Evolutionary conservation across 1,140 invertebrate genomes (phyloP).

Genomic region (Ephestia elutella): DNA sequence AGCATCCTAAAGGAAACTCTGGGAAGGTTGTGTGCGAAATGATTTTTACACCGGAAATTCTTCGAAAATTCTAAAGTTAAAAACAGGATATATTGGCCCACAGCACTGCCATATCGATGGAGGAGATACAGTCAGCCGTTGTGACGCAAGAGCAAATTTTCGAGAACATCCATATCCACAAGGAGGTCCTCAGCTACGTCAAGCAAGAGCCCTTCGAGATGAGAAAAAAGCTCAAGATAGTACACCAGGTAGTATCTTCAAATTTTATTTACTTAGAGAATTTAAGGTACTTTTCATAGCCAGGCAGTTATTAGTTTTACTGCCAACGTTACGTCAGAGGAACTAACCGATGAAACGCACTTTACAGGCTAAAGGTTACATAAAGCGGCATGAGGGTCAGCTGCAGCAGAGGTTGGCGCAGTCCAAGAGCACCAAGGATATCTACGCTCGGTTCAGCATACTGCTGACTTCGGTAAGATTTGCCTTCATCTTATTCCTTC

Average conservation of each 20-base stretch:
- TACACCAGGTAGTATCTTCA: constrained; percentile 77
- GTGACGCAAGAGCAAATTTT: constrained; percentile 90
- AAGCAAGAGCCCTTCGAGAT: constrained; percentile 93
- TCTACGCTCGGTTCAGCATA: constrained; percentile 87
- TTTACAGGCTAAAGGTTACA: constrained; percentile 87
- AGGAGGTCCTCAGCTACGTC: constrained; percentile 92
- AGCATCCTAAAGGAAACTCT: too few species aligned
- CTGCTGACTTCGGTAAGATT: constrained; percentile 80
- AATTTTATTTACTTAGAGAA: too few species aligned
- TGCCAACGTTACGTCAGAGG: too few species aligned
- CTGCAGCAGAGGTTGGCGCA: constrained; percentile 93
- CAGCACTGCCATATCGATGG: constrained; percentile 84
- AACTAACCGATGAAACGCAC: too few species aligned
- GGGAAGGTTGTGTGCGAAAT: too few species aligned
- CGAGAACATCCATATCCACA: constrained; percentile 93
- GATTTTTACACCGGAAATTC: too few species aligned
- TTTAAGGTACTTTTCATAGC: too few species aligned
- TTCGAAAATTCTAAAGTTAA: too few species aligned
- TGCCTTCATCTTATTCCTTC: background rate
- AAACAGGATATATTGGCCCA: background rate
- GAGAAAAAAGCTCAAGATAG: constrained; percentile 87
- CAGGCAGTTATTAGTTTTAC: too few species aligned
- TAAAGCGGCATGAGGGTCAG: constrained; percentile 91
- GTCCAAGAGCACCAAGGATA: constrained; percentile 87
- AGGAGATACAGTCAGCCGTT: constrained; percentile 75